Percentiles rank a stretch among this genome's conserved stretches.
These are phyloP conservation scores for Drosophila mulleri DNA, from an alignment of 2,888 invertebrate genomes.

Conservation along the genomic window DNA sequence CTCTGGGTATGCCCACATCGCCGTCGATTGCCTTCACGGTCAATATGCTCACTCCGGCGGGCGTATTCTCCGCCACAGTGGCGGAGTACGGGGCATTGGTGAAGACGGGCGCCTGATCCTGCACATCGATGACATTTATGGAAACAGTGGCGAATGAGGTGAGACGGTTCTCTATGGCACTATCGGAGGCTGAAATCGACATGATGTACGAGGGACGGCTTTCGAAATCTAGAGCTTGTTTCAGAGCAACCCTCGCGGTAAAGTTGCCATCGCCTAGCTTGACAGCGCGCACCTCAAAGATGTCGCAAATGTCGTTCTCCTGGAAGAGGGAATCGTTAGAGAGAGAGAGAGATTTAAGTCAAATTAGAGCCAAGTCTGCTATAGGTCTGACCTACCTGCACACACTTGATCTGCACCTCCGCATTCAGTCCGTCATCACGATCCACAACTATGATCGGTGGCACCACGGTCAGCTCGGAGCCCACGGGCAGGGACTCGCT, in stretches of 20 bases:
- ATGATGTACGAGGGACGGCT: conserved; percentile 90
- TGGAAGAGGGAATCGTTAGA: conserved; percentile 20
- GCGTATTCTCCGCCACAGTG: conserved; percentile 90
- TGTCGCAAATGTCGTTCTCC: conserved; percentile 89
- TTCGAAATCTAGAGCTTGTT: conserved; percentile 91
- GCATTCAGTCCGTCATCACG: conserved; percentile 91
- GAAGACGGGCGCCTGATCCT: conserved; percentile 93
- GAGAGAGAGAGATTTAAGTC: background rate
- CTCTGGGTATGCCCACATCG: conserved; percentile 90
- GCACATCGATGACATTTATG: conserved; percentile 91
- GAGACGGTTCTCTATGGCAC: conserved; percentile 87
- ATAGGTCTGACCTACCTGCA: conserved; percentile 84
- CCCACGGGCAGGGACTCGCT: conserved; percentile 89
- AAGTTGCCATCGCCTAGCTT: conserved; percentile 89
- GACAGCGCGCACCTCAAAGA: conserved; percentile 88
- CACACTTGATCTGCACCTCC: conserved; percentile 89
- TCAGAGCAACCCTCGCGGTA: conserved; percentile 89
- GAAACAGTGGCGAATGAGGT: conserved; percentile 90
- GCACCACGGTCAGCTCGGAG: conserved; percentile 87
- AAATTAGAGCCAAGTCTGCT: no score
- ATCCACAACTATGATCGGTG: conserved; percentile 89
- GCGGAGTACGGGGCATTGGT: conserved; percentile 92
- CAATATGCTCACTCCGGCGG: conserved; percentile 88
- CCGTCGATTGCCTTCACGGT: conserved; percentile 92
- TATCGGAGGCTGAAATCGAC: conserved; percentile 89